Evolutionary conservation across 2,797 vertebrate species (phyloP), one percentile per base, ranked within the genome.

Genomic region (Moxostoma hubbsi): DNA sequence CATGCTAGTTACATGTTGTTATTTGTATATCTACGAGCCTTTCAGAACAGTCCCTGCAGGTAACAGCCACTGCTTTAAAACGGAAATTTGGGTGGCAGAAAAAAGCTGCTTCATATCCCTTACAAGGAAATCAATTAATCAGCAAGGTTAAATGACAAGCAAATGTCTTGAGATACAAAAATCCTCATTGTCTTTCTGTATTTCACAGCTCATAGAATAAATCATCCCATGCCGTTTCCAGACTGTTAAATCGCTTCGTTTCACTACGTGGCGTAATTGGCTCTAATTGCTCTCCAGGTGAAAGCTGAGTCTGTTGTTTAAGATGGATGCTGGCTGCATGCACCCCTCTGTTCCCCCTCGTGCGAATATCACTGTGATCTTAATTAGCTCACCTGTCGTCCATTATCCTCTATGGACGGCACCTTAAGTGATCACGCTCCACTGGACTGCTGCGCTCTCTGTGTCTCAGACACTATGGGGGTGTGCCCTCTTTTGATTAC

Each of bases 201-300:
- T 73, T 68, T 81, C 57, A 66, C 63, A 70, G 55, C 62, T 47
- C 73, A 61, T 13, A 68, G 77, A 80, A 67, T 49, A 74, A 69
- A 90, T 89, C 92, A 88, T 92, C 92, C 91, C 92, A 92, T 93
- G 93, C 93, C 91, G 91, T 91, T 93, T 93, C 91, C 91, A 92
- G 89, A 92, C 92, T 93, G 93, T 92, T 94, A 93, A 93, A 93
- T 93, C 91, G 92, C 92, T 92, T 90, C 87, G 88, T 94, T 93
- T 93, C 90, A 91, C 93, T 92, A 92, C 88, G 91, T 92, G 92
- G 87, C 90, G 93, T 94, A 93, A 93, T 93, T 93, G 93, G 93
- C 90, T 92, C 90, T 92, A 94, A 93, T 93, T 94, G 92, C 92
- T 92, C 92, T 93, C 93, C 90, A 93, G 93, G 93, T 94, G 93